Percentiles rank a stretch among this genome's conserved stretches.
Conservation (phyloP, 2,888 invertebrate species). For the Meliscaeva auricollis region DNA sequence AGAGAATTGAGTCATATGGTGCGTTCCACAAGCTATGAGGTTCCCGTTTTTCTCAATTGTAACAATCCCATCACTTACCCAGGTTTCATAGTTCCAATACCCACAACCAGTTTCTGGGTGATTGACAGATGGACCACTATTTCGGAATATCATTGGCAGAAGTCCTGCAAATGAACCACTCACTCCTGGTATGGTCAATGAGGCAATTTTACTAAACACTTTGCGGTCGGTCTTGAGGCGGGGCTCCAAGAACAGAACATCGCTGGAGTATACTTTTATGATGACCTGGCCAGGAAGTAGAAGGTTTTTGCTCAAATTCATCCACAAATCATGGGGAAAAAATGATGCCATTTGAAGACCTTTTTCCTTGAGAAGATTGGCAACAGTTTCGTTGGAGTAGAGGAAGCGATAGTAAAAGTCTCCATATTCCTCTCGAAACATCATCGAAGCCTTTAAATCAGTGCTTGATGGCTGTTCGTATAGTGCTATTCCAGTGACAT, state of each 20-base stretch:
- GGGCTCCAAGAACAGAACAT: constrained; percentile 86
- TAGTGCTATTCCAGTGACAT: constrained; percentile 82
- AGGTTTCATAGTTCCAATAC: constrained; percentile 87
- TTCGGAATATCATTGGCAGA: constrained; percentile 55
- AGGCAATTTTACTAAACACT: constrained; percentile 85
- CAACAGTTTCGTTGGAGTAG: constrained; percentile 83
- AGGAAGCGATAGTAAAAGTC: constrained; percentile 81
- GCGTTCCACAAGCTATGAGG: constrained; percentile 85
- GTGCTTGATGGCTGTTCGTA: constrained; percentile 63
- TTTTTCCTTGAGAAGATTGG: constrained; percentile 84
- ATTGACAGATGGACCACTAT: not conserved
- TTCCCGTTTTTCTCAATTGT: constrained; percentile 77
- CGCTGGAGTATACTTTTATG: constrained; percentile 85
- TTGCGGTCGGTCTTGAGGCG: constrained; percentile 79
- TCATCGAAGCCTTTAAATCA: not conserved
- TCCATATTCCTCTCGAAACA: constrained; percentile 63
- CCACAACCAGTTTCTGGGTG: constrained; percentile 84
- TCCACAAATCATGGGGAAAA: constrained; percentile 84
- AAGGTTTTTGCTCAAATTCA: constrained; percentile 64
- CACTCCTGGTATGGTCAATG: constrained; percentile 87
- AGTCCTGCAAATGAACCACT: constrained; percentile 77
- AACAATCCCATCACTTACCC: constrained; percentile 86
- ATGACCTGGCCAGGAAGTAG: constrained; percentile 83
- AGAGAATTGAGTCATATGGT: constrained; percentile 87
- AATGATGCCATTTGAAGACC: constrained; percentile 86